These are phyloP conservation scores for Chouioia cunea DNA, from an alignment of 2,888 invertebrate species.

Conservation along the genomic window DNA sequence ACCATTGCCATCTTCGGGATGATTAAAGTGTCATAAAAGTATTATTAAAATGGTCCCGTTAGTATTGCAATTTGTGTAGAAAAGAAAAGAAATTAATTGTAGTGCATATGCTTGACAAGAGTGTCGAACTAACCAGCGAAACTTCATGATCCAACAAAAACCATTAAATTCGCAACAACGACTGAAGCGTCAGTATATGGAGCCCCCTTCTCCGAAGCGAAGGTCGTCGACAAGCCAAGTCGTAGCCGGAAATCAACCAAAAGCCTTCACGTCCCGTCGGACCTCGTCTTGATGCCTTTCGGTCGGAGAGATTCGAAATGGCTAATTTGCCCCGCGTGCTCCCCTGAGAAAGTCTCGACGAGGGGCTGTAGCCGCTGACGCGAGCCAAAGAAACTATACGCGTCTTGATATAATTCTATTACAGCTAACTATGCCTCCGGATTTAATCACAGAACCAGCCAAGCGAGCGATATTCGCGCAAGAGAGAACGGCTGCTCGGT, in stretches of 20 bases:
- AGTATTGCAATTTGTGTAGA: no score
- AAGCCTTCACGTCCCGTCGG: conserved; percentile 21
- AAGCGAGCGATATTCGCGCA: conserved; percentile 61
- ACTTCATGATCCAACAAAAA: background rate
- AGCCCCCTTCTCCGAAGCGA: background rate
- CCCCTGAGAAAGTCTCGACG: conserved; percentile 32
- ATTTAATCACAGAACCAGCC: conserved; percentile 67
- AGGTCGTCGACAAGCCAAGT: conserved; percentile 4
- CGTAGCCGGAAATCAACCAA: no score
- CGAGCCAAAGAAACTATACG: conserved; percentile 40
- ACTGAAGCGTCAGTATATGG: no score
- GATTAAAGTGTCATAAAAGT: no score
- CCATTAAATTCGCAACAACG: conserved; percentile 41
- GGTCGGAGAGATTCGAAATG: conserved; percentile 66
- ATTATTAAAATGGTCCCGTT: no score
- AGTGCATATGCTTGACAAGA: no score
- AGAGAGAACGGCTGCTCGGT: background rate
- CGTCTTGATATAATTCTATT: conserved; percentile 68
- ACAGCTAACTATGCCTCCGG: conserved; percentile 67
- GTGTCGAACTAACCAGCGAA: conserved; percentile 12
- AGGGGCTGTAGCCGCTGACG: background rate
- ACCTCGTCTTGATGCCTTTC: conserved; percentile 45
- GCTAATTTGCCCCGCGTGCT: conserved; percentile 62
- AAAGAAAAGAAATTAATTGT: no score
- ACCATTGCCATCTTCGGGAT: no score